Evolutionary conservation across 2,113 vertebrate species (phyloP).

Genomic region (Neomonachus schauinslandi): DNA sequence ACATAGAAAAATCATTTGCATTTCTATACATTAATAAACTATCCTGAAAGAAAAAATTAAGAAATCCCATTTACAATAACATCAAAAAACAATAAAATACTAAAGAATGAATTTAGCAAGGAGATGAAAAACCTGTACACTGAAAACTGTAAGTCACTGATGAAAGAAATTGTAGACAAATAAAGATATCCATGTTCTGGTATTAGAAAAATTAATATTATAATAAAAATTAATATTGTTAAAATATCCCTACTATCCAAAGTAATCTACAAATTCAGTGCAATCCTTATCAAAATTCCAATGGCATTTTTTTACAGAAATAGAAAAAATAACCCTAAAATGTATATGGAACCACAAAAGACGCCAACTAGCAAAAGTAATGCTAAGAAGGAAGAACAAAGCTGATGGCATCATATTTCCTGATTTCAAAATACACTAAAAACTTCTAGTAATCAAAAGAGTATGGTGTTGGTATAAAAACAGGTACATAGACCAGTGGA

Average conservation of each 20-base stretch:
- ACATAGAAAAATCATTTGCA: neutral
- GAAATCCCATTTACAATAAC: neutral
- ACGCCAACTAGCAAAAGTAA: neutral
- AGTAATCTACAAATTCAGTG: neutral
- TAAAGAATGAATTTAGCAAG: neutral
- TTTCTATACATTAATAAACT: neutral
- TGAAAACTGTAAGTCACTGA: neutral
- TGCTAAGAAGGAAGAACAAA: neutral
- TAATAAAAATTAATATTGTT: neutral
- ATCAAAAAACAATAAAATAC: neutral
- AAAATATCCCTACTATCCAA: neutral
- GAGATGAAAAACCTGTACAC: neutral
- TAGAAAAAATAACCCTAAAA: neutral
- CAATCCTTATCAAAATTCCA: neutral
- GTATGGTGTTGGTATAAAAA: neutral
- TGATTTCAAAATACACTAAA: neutral
- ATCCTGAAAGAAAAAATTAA: neutral
- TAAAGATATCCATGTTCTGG: neutral
- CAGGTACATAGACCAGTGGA: neutral
- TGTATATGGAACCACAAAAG: neutral
- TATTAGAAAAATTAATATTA: neutral
- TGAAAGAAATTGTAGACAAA: neutral
- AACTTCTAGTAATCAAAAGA: neutral
- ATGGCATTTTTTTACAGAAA: neutral
- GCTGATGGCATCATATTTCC: neutral